Percentiles rank a stretch among this genome's conserved stretches.
These are phyloP conservation scores for Zeugodacus cucurbitae DNA, from an alignment of 1,140 invertebrate genomes.

Conservation along the genomic window DNA sequence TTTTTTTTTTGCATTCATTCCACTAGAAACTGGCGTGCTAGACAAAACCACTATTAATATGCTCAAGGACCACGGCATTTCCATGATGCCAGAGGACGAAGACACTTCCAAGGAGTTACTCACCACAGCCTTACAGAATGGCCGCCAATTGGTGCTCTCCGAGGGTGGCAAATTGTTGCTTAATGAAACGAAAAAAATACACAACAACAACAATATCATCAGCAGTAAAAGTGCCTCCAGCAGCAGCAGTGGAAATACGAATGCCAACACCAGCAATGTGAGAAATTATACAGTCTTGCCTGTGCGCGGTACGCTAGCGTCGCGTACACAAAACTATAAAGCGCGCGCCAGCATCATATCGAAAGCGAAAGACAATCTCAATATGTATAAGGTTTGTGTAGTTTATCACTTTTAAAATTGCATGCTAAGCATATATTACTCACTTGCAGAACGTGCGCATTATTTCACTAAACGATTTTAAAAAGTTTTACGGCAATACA, in stretches of 20 bases:
- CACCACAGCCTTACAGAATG: slow-evolving; percentile 82
- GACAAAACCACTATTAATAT: slow-evolving; percentile 70
- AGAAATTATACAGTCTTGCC: slow-evolving; percentile 33
- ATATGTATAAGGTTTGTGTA: slow-evolving; percentile 47
- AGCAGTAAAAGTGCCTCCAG: slow-evolving; percentile 45
- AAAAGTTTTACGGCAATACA: slow-evolving; percentile 56
- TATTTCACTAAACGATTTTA: slow-evolving; percentile 62
- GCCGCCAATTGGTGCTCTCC: slow-evolving; percentile 81
- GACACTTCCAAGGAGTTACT: slow-evolving; percentile 71
- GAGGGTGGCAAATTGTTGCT: slow-evolving; percentile 82
- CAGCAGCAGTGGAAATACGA: slow-evolving; percentile 31
- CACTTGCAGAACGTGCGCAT: slow-evolving; percentile 58
- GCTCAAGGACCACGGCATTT: slow-evolving; percentile 83
- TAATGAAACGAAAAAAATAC: slow-evolving; percentile 67
- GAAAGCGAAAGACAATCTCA: slow-evolving; percentile 57
- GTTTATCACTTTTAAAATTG: neutral
- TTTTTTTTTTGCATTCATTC: slow-evolving; percentile 40
- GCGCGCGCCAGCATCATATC: slow-evolving; percentile 50
- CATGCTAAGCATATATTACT: neutral
- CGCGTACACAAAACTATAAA: slow-evolving; percentile 22
- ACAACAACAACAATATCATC: slow-evolving; percentile 45
- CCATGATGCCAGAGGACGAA: slow-evolving; percentile 78
- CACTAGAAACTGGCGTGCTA: slow-evolving; percentile 52
- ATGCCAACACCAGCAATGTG: neutral
- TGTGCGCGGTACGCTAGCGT: neutral